These are phyloP conservation scores for Leucoma salicis DNA, from an alignment of 2,888 invertebrate species.

Conservation along the genomic window DNA sequence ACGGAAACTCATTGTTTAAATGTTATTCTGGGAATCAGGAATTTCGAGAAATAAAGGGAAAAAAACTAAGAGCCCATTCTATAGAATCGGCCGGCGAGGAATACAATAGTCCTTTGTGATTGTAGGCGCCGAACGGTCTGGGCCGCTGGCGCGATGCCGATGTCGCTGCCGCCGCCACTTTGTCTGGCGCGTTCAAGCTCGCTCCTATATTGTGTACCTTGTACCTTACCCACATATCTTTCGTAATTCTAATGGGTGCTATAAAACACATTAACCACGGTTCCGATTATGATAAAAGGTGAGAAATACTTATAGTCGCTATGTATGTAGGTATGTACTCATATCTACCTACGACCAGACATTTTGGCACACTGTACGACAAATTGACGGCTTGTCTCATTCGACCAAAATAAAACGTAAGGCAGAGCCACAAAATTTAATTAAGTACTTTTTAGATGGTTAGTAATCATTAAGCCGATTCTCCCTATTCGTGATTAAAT, in stretches of 20 bases:
- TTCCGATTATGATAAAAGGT: too few relatives aligned
- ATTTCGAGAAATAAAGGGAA: slow-evolving; percentile 64
- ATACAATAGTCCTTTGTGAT: slow-evolving; percentile 78
- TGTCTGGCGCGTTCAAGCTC: slow-evolving; percentile 48
- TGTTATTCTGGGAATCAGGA: slow-evolving; percentile 76
- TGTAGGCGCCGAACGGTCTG: slow-evolving; percentile 79
- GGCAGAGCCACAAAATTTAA: too few relatives aligned
- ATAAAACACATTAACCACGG: slow-evolving; percentile 35
- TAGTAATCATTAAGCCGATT: too few relatives aligned
- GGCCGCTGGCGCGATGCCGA: slow-evolving; percentile 29
- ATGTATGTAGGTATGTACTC: too few relatives aligned
- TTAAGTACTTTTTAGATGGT: too few relatives aligned
- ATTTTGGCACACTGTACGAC: too few relatives aligned
- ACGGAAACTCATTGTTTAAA: slow-evolving; percentile 80
- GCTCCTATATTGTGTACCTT: slow-evolving; percentile 10
- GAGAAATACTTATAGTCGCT: too few relatives aligned
- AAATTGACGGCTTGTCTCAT: too few relatives aligned
- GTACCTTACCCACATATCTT: neutral
- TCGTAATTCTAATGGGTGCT: slow-evolving; percentile 18
- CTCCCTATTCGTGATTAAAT: too few relatives aligned
- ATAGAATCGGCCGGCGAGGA: slow-evolving; percentile 62
- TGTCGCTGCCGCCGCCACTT: slow-evolving; percentile 45
- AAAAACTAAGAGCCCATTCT: slow-evolving; percentile 63
- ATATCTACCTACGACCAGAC: too few relatives aligned
- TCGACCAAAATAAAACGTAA: too few relatives aligned